Conservation (phyloP, 2,113 vertebrate genomes). For the Balaenoptera acutorostrata region DNA sequence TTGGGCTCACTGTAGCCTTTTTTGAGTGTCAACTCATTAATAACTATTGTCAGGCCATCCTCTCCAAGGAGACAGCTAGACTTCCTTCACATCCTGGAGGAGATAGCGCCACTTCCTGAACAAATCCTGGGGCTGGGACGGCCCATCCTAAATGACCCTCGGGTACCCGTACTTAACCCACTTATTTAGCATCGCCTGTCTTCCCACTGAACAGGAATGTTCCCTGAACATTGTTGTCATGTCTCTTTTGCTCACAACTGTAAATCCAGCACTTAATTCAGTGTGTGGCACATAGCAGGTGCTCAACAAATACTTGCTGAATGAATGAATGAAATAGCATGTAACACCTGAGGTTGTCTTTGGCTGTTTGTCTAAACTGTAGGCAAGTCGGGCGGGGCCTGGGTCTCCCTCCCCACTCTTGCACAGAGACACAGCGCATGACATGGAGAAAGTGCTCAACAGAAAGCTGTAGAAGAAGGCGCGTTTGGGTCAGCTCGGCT, state of each 20-base stretch:
- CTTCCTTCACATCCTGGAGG: background rate
- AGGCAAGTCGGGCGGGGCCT: background rate
- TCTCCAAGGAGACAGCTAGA: background rate
- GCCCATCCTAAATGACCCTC: background rate
- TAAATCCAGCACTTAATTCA: background rate
- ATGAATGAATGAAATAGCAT: background rate
- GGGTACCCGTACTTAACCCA: background rate
- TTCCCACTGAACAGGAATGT: background rate
- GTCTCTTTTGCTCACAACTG: background rate
- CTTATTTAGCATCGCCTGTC: background rate
- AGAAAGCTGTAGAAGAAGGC: background rate
- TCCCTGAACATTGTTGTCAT: background rate
- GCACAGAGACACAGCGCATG: background rate
- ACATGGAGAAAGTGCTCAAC: background rate
- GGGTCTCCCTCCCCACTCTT: background rate
- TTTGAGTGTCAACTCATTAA: background rate
- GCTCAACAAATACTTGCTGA: background rate
- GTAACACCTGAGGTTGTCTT: background rate
- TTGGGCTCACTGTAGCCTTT: background rate
- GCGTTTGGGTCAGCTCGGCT: accelerated
- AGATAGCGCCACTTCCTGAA: background rate
- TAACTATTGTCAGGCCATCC: background rate
- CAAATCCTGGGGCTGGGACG: background rate
- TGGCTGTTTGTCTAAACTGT: background rate
- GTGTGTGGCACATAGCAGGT: background rate